Evolutionary conservation across 2,113 vertebrate species (phyloP).

Genomic region (Macroglossus sobrinus): DNA sequence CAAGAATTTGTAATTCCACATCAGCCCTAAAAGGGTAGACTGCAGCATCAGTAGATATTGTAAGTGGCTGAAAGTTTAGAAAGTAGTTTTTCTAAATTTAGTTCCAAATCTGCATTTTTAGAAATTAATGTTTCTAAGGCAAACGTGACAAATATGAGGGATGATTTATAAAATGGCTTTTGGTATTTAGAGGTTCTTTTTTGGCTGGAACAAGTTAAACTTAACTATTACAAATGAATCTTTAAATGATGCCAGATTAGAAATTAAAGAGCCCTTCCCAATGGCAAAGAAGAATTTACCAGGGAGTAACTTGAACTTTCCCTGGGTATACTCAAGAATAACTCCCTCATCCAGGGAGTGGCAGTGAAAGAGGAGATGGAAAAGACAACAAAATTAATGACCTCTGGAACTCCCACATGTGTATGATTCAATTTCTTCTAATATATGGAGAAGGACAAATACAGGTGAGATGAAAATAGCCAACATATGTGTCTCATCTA

Average conservation of each 20-base stretch:
- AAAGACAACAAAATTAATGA: constrained; percentile 21
- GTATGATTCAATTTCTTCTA: neutral
- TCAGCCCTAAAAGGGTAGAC: neutral
- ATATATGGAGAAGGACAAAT: constrained; percentile 38
- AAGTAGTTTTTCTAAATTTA: neutral
- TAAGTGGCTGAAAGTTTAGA: constrained; percentile 7
- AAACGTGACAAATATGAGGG: neutral
- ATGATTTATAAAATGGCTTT: neutral
- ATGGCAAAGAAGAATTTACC: constrained; percentile 20
- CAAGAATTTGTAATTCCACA: neutral
- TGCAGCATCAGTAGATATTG: neutral
- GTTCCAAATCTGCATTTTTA: neutral
- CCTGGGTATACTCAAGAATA: neutral
- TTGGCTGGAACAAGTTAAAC: neutral
- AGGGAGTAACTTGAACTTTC: neutral
- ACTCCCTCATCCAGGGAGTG: neutral
- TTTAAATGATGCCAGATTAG: constrained; percentile 29
- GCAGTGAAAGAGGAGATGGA: neutral
- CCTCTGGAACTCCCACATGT: constrained; percentile 2
- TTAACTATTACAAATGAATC: neutral
- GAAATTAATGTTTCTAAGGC: neutral
- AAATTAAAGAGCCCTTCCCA: constrained; percentile 13
- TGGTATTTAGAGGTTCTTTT: neutral
- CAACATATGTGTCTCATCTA: neutral
- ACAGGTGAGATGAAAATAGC: constrained; percentile 42